Evolutionary conservation across 2,113 vertebrate genomes (phyloP).

Genomic region (Melierax canorus): DNA sequence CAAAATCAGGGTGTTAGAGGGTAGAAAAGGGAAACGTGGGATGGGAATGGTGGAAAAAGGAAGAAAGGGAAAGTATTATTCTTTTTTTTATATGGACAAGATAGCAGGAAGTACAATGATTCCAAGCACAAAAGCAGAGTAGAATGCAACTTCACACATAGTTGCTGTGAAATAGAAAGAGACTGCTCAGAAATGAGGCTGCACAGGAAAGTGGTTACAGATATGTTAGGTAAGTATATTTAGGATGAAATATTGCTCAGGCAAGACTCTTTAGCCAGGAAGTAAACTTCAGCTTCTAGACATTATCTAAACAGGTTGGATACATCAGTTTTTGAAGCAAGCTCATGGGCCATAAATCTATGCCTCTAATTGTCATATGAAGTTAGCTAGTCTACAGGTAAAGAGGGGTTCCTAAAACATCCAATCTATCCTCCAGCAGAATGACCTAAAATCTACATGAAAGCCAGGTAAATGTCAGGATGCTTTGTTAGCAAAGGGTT

Average conservation of each 20-base stretch:
- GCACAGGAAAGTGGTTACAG: background rate
- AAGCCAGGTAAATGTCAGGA: background rate
- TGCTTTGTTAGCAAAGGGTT: background rate
- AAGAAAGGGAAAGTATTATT: background rate
- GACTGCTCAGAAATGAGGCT: background rate
- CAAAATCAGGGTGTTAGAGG: background rate
- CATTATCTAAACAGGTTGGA: background rate
- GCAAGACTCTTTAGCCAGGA: background rate
- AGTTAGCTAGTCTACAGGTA: background rate
- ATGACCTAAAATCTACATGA: background rate
- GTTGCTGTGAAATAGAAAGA: background rate
- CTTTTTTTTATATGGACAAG: background rate
- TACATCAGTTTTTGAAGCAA: background rate
- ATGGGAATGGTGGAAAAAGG: background rate
- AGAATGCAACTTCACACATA: background rate
- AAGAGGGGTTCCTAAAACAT: background rate
- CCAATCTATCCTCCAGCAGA: background rate
- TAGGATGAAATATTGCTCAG: background rate
- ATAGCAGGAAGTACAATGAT: background rate
- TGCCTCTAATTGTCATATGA: background rate
- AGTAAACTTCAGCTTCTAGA: background rate
- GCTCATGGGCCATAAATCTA: background rate
- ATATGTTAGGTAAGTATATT: background rate
- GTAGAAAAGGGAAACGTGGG: background rate
- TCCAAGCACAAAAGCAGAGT: background rate